Evolutionary conservation across 2,888 invertebrate genomes (phyloP).

Genomic region (Chalcosyrphus nemorum): DNA sequence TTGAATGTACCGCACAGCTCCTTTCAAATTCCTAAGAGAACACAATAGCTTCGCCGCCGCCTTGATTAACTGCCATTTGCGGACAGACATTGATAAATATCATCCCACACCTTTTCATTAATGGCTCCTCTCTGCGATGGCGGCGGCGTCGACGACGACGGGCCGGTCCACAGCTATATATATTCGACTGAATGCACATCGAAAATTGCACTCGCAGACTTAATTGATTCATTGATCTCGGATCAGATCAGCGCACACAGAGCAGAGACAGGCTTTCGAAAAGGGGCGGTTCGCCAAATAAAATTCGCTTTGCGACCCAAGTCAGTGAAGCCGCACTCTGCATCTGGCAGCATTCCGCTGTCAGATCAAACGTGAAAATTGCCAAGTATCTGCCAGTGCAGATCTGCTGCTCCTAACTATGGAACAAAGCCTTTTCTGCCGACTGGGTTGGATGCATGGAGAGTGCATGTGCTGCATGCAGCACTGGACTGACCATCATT

Average conservation of each 20-base stretch:
- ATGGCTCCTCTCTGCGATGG: slow-evolving; percentile 51
- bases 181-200: slow-evolving; percentile 23
- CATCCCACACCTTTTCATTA: slow-evolving; percentile 78
- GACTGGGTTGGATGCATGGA: slow-evolving; percentile 32
- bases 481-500: slow-evolving; percentile 59
- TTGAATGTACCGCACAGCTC: neutral
- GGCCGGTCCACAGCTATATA: neutral
- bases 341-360: slow-evolving; percentile 51
- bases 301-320: slow-evolving; percentile 50
- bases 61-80: slow-evolving; percentile 73
- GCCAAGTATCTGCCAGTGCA: slow-evolving; percentile 53
- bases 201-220: slow-evolving; percentile 55
- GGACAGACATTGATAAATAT: slow-evolving; percentile 79
- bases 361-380: slow-evolving; percentile 52
- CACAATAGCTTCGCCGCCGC: slow-evolving; percentile 55
- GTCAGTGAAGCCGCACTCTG: slow-evolving; percentile 44
- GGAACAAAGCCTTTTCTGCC: slow-evolving; percentile 46
- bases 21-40: slow-evolving; percentile 60
- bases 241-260: slow-evolving; percentile 58
- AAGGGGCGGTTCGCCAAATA: slow-evolving; percentile 59
- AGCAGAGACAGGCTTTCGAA: slow-evolving; percentile 67
- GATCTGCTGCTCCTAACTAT: slow-evolving; percentile 41
- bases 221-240: slow-evolving; percentile 73
- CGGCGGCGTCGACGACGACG: neutral
- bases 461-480: neutral